Evolutionary conservation across 2,113 vertebrate genomes (phyloP).

Genomic region (Python bivittatus): DNA sequence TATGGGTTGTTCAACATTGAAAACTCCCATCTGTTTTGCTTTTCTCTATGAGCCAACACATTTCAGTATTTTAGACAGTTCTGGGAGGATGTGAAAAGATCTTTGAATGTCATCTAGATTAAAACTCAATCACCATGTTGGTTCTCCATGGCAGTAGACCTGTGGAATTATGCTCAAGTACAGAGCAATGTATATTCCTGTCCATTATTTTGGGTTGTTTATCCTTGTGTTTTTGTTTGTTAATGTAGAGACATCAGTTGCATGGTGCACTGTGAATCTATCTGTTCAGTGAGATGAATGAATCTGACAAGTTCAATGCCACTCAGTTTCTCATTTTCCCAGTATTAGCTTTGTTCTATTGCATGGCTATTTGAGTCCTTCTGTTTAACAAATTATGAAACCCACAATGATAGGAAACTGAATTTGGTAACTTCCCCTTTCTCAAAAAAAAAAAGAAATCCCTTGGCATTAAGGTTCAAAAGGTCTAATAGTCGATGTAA

Average conservation of each 20-base stretch:
- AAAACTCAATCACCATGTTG: neutral
- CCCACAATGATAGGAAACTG: neutral
- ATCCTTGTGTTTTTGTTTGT: neutral
- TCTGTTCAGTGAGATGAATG: neutral
- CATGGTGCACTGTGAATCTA: neutral
- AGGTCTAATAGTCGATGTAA: neutral
- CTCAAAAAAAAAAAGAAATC: too few relatives aligned
- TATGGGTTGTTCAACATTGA: neutral
- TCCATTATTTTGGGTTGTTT: neutral
- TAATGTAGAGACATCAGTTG: neutral
- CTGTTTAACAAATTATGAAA: neutral
- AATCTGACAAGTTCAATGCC: neutral
- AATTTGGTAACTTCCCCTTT: neutral
- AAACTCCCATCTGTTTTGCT: neutral
- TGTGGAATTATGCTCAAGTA: neutral
- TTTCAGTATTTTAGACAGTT: neutral
- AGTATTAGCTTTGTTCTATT: neutral
- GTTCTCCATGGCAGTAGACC: neutral
- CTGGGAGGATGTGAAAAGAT: neutral
- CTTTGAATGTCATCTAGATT: neutral
- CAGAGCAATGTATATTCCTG: neutral
- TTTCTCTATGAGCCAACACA: neutral
- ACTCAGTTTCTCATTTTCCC: neutral
- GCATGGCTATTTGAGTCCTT: neutral
- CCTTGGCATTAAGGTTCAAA: neutral